These are phyloP conservation scores for Atrina japonica DNA, from an alignment of 2,888 invertebrate species.

Conservation along the genomic window DNA sequence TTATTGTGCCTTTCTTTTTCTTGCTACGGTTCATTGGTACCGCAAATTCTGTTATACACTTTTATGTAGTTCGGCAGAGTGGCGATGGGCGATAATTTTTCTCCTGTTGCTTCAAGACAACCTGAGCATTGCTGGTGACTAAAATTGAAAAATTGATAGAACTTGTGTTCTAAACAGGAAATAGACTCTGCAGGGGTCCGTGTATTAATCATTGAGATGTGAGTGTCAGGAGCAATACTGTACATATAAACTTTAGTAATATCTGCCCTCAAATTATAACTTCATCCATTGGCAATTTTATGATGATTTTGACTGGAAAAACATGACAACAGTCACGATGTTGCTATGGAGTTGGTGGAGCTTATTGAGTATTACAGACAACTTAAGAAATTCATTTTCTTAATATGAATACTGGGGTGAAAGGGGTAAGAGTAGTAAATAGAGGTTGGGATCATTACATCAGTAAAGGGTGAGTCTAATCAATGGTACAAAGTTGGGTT, in stretches of 20 bases:
- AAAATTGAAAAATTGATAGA: conserved; percentile 29
- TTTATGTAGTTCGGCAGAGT: conserved; percentile 21
- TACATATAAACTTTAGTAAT: conserved; percentile 26
- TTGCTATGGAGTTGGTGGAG: too few species aligned
- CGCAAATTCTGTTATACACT: conserved; percentile 35
- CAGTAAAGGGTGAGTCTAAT: too few species aligned
- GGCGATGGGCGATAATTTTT: too few species aligned
- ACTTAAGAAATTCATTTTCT: too few species aligned
- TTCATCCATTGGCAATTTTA: too few species aligned
- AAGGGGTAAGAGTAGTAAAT: too few species aligned
- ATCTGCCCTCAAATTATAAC: conserved; percentile 5
- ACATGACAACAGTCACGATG: too few species aligned
- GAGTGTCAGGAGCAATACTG: conserved; percentile 3
- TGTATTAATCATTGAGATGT: conserved; percentile 36
- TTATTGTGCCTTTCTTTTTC: conserved; percentile 34
- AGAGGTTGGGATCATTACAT: too few species aligned
- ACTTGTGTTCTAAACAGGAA: conserved; percentile 33
- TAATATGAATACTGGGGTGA: too few species aligned
- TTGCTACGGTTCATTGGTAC: conserved; percentile 48
- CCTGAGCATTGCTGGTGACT: conserved; percentile 31
- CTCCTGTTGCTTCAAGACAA: background rate
- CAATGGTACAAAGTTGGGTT: too few species aligned
- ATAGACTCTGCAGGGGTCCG: conserved; percentile 34
- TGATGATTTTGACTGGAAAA: too few species aligned
- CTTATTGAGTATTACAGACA: too few species aligned